Base-by-base conservation (phyloP, 2,113 vertebrate genomes). In the Ptyas mucosa region DNA sequence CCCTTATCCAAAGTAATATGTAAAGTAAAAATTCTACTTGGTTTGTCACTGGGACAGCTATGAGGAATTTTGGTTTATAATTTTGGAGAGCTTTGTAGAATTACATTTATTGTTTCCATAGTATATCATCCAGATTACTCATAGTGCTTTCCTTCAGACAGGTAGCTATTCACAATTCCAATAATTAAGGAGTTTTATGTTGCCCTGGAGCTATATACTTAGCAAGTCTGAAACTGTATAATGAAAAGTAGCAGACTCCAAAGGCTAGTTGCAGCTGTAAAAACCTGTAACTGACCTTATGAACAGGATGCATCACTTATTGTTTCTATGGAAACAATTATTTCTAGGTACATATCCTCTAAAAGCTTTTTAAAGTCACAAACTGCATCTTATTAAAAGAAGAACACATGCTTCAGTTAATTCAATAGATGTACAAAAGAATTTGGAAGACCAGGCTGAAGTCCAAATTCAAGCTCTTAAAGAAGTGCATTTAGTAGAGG, bases 161-260 rank as follows among this genome's bases (percentile, higher is more conserved):
- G 39, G 54, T 18, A 89, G 9, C 90, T 57, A n/a, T 81, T 94
- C 93, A 43, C 4, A 20, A 55, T 93, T 95, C 90, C 91, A 91
- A 75, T 89, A 85, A 86, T 15, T 8, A 91, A 11, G 43, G 46
- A 10, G 34, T 88, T 58, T 87, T 43, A 92, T 86, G 52, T 64
- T 93, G 91, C 94, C 12, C 49, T 92, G 1, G 0, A 87, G 21
- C 34, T 89, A 93, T 95, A 89, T 85, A 55, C 54, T 90, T 91
- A 55, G 92, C n/a, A 90, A 87, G 43, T 61, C 21, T 49, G 75
- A 81, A 39, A 12, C 24, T 81, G 90, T 86, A 92, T 10, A 5
- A 89, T 58, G 90, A n/a, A 91, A 93, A 75, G 10, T 3, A 92
- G 21, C 15, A 86, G 75, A 94, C n/a, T 15, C 46, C 92, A 20